phyloP scores from a whole-genome alignment of 2,888 invertebrate genomes.

The Diplolepis rosae region DNA sequence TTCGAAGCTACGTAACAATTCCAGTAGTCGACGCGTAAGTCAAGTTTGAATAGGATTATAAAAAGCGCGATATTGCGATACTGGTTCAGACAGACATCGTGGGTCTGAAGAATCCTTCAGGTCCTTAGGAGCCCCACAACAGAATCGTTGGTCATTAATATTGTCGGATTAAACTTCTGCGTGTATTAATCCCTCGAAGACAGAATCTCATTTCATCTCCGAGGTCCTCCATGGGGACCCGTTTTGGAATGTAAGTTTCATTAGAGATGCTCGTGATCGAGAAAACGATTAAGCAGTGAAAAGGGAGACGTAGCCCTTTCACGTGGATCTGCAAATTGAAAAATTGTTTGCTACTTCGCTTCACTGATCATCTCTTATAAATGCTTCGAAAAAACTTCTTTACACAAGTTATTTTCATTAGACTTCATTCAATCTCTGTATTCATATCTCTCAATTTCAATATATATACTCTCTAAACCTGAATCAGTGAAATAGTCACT shows the following conservation, averaged over 20 bases:
- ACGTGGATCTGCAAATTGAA: conserved; percentile 26
- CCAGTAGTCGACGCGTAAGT: conserved; percentile 65
- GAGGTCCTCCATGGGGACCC: conserved; percentile 55
- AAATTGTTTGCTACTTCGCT: conserved; percentile 29
- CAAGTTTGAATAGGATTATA: conserved; percentile 65
- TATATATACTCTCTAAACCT: no score
- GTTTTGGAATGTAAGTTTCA: conserved; percentile 67
- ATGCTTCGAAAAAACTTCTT: background rate
- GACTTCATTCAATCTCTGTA: background rate
- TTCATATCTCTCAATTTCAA: no score
- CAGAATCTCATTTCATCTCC: conserved; percentile 69
- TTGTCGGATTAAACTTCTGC: conserved; percentile 71
- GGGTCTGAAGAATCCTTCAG: conserved; percentile 58
- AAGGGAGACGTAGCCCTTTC: conserved; percentile 32
- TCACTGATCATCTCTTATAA: conserved; percentile 8
- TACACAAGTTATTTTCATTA: background rate
- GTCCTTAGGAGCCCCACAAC: conserved; percentile 52
- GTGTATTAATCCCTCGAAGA: conserved; percentile 68
- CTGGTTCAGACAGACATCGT: conserved; percentile 36
- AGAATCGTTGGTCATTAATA: conserved; percentile 71
- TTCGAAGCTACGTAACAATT: conserved; percentile 60
- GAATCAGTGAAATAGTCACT: no score
- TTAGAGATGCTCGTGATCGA: conserved; percentile 62
- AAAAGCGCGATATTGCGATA: conserved; percentile 44
- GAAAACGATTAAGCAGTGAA: conserved; percentile 60